Base-by-base conservation (phyloP, 2,888 invertebrate genomes). In the Pilophorus perplexus region DNA sequence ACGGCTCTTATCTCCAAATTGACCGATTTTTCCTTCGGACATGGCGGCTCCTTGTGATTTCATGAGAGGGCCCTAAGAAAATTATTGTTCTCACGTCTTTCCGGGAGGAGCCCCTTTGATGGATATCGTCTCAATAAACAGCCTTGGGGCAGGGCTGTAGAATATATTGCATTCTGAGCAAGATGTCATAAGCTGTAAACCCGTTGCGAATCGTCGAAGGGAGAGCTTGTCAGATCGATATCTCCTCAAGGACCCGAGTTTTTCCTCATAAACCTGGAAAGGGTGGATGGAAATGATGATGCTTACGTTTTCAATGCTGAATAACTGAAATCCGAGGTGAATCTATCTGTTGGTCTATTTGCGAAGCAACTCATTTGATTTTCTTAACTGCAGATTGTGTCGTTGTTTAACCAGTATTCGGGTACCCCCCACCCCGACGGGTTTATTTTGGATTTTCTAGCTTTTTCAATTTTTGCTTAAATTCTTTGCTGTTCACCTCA, bases 51-150 rank as follows among this genome's bases (percentile, higher is more conserved):
- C 46, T 22, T 46, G 2, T 46, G 46, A 46, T 46, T 46, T 46
- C 3, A 1, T 20, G 20, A 46, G 16, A 14, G 37, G 55, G 33
- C 22, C 33, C 16, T n/a, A 52, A 20, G 33, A 55, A 55, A 55
- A 55, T 55, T 55, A 55, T 55, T 55, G 55, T 55, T 33, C 55
- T 55, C 55, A 55, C 55, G 55, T 55, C 55, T 55, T 55, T 55
- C 37, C 50, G 14, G 28, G 46, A 46, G n/a, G n/a, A n/a, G n/a
- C 55, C 55, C 55, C 37, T 55, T 28, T 55, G 55, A 55, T 55
- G 37, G 55, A 55, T 55, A 55, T 55, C 55, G 16, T 37, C 37
- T 33, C 37, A 37, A 55, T 55, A 37, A 55, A 55, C 55, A 55
- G 55, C 55, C n/a, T 55, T 55, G 55, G 18, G 55, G 55, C 20